These are phyloP conservation scores for Xanthorhoe spadicearia DNA, from an alignment of 2,888 invertebrate genomes.

Conservation along the genomic window DNA sequence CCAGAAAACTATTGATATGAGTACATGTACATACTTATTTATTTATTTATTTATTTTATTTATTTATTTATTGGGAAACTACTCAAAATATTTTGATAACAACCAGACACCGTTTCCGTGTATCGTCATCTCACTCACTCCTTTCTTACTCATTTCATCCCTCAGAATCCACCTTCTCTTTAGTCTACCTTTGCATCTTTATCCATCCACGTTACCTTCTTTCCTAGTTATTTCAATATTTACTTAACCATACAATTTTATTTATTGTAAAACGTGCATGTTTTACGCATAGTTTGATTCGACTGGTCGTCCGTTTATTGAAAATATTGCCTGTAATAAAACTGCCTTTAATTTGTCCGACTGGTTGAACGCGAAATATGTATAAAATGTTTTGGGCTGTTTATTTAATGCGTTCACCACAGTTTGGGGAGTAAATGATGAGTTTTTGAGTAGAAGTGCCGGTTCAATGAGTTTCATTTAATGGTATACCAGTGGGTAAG, in stretches of 20 bases:
- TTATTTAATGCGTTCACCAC: constrained; percentile 37
- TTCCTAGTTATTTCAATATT: too few relatives aligned
- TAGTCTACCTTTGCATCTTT: too few relatives aligned
- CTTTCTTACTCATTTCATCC: too few relatives aligned
- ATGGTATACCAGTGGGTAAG: constrained; percentile 29
- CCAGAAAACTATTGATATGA: too few relatives aligned
- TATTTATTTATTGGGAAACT: too few relatives aligned
- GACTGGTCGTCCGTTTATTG: constrained; percentile 21
- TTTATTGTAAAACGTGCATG: constrained; percentile 33
- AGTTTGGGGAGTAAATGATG: constrained; percentile 39
- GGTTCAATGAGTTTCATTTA: constrained; percentile 48
- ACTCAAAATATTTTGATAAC: too few relatives aligned
- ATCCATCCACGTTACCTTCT: too few relatives aligned
- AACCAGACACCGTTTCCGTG: too few relatives aligned
- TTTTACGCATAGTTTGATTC: constrained; percentile 13
- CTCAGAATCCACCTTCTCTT: too few relatives aligned
- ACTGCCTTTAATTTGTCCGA: constrained; percentile 16
- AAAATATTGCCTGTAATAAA: constrained; percentile 18
- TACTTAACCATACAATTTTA: background rate
- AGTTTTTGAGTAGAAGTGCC: constrained; percentile 47
- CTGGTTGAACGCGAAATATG: constrained; percentile 16
- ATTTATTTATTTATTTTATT: too few relatives aligned
- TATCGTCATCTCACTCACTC: too few relatives aligned
- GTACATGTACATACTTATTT: too few relatives aligned
- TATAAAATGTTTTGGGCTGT: constrained; percentile 33